Percentiles rank a stretch among this genome's conserved stretches.
Evolutionary conservation across 2,113 vertebrate species (phyloP).

Genomic region (Pandion haliaetus): DNA sequence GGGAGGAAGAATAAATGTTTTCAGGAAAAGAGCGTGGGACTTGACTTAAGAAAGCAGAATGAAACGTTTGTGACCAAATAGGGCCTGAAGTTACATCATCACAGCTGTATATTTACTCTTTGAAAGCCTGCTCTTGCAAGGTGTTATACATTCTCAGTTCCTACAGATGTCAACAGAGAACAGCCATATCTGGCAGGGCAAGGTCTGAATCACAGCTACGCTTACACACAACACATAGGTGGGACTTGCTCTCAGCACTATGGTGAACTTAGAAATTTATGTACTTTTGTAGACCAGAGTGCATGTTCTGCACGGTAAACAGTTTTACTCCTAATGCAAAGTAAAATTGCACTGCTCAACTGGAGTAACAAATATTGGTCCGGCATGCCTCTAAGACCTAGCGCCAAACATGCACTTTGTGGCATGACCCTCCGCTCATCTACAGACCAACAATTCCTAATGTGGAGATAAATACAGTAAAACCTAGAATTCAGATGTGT

Average conservation of each 20-base stretch:
- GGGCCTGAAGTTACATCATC: background rate
- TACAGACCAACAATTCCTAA: background rate
- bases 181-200: background rate
- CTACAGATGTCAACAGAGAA: background rate
- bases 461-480: background rate
- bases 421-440: background rate
- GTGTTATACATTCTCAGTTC: background rate
- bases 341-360: background rate
- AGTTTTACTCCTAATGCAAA: background rate
- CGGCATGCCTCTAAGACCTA: background rate
- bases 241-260: background rate
- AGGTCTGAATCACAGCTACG: background rate
- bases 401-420: background rate
- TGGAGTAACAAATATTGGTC: background rate
- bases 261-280: background rate
- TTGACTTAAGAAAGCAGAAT: constrained; percentile 51
- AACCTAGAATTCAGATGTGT: background rate
- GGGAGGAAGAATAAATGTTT: constrained; percentile 38
- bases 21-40: constrained; percentile 26
- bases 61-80: constrained; percentile 49
- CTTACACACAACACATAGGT: fast-evolving
- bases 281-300: background rate
- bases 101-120: background rate
- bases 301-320: fast-evolving
- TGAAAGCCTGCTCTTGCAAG: background rate